A percentile compares a stretch with the other conserved stretches of the same genome.
phyloP scores from a whole-genome alignment of 2,888 invertebrate species.

The Agrilus cyanescens region DNA sequence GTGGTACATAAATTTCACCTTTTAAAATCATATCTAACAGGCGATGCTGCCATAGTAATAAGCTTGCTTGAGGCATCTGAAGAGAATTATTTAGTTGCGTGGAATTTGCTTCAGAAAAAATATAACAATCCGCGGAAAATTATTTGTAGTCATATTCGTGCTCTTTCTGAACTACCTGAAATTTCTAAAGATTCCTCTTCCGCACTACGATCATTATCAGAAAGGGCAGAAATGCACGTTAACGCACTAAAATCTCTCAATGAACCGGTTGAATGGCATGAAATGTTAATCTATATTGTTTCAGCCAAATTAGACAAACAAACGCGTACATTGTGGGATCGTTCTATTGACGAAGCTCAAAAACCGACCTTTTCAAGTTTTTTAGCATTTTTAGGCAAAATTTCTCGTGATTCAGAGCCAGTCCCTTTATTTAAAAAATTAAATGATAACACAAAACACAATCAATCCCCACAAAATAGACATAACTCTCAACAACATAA shows the following conservation, averaged over 20 bases:
- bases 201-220: not conserved
- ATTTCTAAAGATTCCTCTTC: not conserved
- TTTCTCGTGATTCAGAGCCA: too few relatives aligned
- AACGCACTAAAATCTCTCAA: constrained; percentile 6
- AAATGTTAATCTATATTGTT: constrained; percentile 6
- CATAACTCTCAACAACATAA: too few relatives aligned
- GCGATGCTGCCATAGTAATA: not conserved
- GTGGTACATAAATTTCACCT: constrained; percentile 3
- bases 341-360: too few relatives aligned
- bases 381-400: too few relatives aligned
- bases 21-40: not conserved
- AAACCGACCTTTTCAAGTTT: too few relatives aligned
- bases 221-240: constrained; percentile 8
- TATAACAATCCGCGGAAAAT: constrained; percentile 9
- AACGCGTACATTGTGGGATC: too few relatives aligned
- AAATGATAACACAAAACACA: too few relatives aligned
- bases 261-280: constrained; percentile 8
- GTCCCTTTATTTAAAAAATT: too few relatives aligned
- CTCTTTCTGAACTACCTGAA: constrained; percentile 3
- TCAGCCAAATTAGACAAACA: constrained; percentile 7
- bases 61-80: constrained; percentile 1
- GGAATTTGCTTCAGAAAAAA: constrained; percentile 4
- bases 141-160: constrained; percentile 6
- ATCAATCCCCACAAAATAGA: too few relatives aligned
- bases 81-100: constrained; percentile 6